Conservation (phyloP, 2,888 invertebrate genomes). For the Selenia dentaria region DNA sequence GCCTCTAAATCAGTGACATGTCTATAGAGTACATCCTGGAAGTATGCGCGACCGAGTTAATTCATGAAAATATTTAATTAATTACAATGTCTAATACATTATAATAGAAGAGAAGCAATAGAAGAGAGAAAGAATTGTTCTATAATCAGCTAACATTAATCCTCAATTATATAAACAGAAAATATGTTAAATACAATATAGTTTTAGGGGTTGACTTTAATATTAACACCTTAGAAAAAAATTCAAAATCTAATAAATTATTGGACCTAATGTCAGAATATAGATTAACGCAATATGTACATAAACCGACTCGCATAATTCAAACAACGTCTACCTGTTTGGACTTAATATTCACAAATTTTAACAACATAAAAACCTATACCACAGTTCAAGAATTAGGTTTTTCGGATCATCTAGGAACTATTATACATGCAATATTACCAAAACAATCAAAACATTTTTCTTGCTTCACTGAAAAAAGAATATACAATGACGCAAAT, state of each 20-base stretch:
- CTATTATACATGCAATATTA: background rate
- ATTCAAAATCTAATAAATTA: background rate
- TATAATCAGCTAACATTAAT: background rate
- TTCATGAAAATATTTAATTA: background rate
- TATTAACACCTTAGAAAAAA: background rate
- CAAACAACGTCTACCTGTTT: background rate
- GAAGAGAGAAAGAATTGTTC: background rate
- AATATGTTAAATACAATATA: background rate
- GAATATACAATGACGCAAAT: background rate
- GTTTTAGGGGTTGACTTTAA: too few relatives aligned
- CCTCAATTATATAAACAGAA: too few relatives aligned
- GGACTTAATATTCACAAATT: background rate
- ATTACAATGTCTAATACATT: background rate
- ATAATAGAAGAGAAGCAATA: too few relatives aligned
- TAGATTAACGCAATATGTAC: background rate
- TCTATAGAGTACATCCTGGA: background rate
- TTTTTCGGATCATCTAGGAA: background rate
- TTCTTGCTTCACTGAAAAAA: background rate
- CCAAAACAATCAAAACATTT: background rate
- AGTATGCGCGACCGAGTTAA: too few relatives aligned
- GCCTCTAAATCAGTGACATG: background rate
- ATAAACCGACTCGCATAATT: background rate
- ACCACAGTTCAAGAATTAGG: background rate
- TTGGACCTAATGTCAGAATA: background rate
- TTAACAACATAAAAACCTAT: background rate